These are phyloP conservation scores for Actenoides hombroni DNA, from an alignment of 2,113 vertebrate genomes.

Conservation along the genomic window DNA sequence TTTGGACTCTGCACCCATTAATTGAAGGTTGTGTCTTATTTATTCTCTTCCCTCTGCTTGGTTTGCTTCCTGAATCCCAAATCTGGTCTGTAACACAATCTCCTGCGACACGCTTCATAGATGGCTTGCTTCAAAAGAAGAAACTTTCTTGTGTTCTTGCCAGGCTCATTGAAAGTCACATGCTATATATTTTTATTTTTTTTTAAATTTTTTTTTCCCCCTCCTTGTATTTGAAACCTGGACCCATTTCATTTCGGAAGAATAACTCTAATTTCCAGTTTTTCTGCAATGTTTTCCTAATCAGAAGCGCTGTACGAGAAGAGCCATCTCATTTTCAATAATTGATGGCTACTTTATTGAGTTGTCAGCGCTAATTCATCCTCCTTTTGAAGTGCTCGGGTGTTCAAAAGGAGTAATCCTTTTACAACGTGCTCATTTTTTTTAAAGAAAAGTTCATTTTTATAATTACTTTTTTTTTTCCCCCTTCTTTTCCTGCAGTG, in stretches of 20 bases:
- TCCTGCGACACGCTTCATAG: not conserved
- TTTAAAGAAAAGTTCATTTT: slow-evolving; percentile 70
- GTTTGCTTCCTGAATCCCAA: not conserved
- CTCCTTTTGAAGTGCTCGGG: slow-evolving; percentile 33
- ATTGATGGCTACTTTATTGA: slow-evolving; percentile 77
- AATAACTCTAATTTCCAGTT: slow-evolving; percentile 44
- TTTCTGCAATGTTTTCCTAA: slow-evolving; percentile 55
- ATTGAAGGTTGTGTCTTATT: not conserved
- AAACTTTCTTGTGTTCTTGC: not conserved
- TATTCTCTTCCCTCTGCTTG: not conserved
- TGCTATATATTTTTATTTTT: not conserved
- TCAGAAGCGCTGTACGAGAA: slow-evolving; percentile 62
- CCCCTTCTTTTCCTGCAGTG: not conserved
- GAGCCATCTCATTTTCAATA: slow-evolving; percentile 71
- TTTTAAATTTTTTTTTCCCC: not conserved
- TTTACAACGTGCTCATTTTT: slow-evolving; percentile 37
- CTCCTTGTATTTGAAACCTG: not conserved
- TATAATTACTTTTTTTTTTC: slow-evolving; percentile 65
- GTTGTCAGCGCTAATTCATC: slow-evolving; percentile 68
- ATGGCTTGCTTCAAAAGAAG: not conserved
- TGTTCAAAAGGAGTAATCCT: slow-evolving; percentile 62
- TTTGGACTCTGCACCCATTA: not conserved
- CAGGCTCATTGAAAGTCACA: not conserved
- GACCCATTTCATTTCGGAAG: slow-evolving; percentile 11
- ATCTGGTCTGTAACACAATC: not conserved